Evolutionary conservation across 2,888 invertebrate genomes (phyloP), one percentile per base, ranked within the genome.

Genomic region (Plagodis dolabraria): DNA sequence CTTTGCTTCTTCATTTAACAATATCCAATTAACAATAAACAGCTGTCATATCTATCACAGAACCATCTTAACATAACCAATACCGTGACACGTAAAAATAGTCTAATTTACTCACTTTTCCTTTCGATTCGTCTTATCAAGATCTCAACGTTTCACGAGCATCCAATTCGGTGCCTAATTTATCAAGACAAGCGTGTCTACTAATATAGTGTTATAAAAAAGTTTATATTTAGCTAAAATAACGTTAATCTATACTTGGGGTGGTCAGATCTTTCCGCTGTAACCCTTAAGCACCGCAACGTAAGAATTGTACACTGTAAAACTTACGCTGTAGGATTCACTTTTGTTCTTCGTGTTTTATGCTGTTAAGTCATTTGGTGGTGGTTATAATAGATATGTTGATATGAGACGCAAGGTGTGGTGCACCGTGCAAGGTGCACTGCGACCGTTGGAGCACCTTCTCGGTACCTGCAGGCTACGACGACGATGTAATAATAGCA

Each of bases 341-440:
- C 64, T 67, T 74, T 7, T 2, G 5, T 35, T 55, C 5, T 6
- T 34, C 5, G 0, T 7, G 0, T 7, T 40, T 47, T 7, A 11
- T 22, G 46, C 36, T 0, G 22, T 44, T 81, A 62, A 0, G 78
- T 64, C 72, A 64, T 82, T 81, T 22, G 66, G 58, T 60, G 34
- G 46, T 57, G 59, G 53, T 62, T 63, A 71, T 80, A 79, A 80
- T 77, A 82, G 85, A 85, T 91, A 90, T 89, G 89, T 87, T 83
- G 82, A 10, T 78, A 75, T 79, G 87, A 89, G 82, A 82, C 88
- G 92, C 92, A 92, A 92, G 92, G 92, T 92, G 89, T 50, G 35
- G 55, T 69, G 90, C 92, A 92, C 92, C 91, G 92, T 92, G 92
- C 92, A 92, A 92, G 92, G 92, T 92, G 92, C 77, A 64, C 76